Evolutionary conservation across 2,113 vertebrate species (phyloP).

Genomic region (Poicephalus gulielmi): DNA sequence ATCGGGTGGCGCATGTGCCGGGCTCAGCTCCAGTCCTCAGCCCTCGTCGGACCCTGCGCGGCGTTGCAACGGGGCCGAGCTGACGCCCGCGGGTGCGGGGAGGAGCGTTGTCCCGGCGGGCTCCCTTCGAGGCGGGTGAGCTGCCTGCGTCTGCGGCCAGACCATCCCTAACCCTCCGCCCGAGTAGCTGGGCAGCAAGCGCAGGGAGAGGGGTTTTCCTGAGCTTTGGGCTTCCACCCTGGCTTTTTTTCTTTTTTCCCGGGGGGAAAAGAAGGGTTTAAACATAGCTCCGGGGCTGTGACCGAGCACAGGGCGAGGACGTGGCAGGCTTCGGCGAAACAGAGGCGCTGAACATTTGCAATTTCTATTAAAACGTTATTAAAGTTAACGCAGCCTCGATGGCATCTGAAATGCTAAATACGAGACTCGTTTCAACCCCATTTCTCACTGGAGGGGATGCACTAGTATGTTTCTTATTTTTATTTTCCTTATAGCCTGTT

Average conservation of each 20-base stretch:
- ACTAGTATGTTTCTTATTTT: constrained; percentile 69
- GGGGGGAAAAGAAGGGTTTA: accelerated
- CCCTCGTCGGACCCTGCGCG: accelerated
- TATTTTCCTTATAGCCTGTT: constrained; percentile 77
- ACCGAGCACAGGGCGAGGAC: neutral
- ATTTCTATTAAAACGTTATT: neutral
- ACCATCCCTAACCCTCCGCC: neutral
- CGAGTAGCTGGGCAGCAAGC: neutral
- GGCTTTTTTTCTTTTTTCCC: accelerated
- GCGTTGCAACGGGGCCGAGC: neutral
- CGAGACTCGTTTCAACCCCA: neutral
- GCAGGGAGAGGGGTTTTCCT: neutral
- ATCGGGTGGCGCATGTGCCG: accelerated
- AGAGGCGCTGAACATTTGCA: neutral
- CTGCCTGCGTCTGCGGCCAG: neutral
- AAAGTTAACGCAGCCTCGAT: constrained; percentile 1
- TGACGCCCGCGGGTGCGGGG: neutral
- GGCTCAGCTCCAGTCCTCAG: accelerated
- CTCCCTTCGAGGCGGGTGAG: accelerated
- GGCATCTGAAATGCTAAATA: constrained; percentile 17
- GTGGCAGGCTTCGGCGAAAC: neutral
- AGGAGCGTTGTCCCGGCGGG: accelerated
- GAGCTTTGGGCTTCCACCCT: accelerated
- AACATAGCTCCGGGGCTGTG: neutral
- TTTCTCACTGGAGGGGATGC: constrained; percentile 40